Conservation (phyloP, 2,797 vertebrate species). For the Tadarida brasiliensis region DNA sequence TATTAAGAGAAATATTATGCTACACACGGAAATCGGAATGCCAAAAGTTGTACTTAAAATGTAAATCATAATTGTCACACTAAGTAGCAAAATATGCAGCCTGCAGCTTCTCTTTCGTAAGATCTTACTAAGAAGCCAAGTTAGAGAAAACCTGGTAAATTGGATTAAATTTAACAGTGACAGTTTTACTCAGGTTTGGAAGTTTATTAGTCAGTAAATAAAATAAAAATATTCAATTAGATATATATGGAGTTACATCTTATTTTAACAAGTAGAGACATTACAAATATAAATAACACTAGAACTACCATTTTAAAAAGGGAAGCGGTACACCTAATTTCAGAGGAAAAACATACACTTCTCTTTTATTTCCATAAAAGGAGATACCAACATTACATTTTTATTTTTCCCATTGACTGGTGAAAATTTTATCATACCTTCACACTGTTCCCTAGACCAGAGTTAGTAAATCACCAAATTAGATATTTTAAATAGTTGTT, state of each 20-base stretch:
- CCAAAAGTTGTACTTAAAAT: not conserved
- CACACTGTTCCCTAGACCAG: not conserved
- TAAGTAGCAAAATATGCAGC: not conserved
- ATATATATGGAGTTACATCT: not conserved
- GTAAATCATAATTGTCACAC: not conserved
- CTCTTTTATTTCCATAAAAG: not conserved
- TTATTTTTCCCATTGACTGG: not conserved
- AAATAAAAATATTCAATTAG: not conserved
- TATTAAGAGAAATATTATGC: not conserved
- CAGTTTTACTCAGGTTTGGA: not conserved
- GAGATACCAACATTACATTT: not conserved
- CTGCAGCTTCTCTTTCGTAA: not conserved
- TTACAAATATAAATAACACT: not conserved
- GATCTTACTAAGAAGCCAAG: not conserved
- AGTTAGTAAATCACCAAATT: not conserved
- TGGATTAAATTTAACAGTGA: not conserved
- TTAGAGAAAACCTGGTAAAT: not conserved
- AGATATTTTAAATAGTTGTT: not conserved
- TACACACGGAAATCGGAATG: not conserved
- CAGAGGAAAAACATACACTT: not conserved
- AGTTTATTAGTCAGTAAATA: not conserved
- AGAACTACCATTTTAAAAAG: not conserved
- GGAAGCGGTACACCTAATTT: not conserved
- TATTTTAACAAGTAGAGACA: not conserved
- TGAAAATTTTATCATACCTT: not conserved